A percentile compares a stretch with the other conserved stretches of the same genome.
phyloP scores from a whole-genome alignment of 2,113 vertebrate genomes.

The Aramus guarauna region DNA sequence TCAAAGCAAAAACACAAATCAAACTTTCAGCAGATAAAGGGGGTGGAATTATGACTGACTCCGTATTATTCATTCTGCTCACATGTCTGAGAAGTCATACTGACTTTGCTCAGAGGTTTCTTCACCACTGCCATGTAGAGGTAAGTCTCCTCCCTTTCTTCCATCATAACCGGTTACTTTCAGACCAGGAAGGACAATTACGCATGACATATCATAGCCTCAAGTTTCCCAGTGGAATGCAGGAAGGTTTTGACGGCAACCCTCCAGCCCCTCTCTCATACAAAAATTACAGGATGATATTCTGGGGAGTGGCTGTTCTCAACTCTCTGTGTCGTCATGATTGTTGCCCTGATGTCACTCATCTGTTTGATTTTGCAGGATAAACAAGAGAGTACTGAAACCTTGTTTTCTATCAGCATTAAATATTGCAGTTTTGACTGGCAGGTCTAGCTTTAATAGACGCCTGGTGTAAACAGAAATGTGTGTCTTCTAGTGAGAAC shows the following conservation, averaged over 20 bases:
- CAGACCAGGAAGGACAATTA: neutral
- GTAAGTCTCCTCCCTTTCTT: neutral
- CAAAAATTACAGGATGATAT: neutral
- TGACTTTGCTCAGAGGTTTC: neutral
- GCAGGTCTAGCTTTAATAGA: neutral
- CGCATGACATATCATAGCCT: neutral
- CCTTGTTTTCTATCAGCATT: neutral
- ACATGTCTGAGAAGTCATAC: neutral
- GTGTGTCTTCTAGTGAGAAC: neutral
- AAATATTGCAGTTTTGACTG: neutral
- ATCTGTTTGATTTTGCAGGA: neutral
- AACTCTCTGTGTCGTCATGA: accelerated
- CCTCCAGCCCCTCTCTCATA: neutral
- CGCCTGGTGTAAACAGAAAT: neutral
- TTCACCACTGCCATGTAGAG: accelerated
- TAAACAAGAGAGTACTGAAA: neutral
- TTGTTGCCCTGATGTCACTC: neutral
- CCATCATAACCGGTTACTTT: neutral
- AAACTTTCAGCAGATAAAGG: constrained; percentile 10
- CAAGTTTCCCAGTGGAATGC: neutral
- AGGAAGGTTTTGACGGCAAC: neutral
- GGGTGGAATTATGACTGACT: neutral
- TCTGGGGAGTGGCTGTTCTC: neutral
- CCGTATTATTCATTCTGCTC: neutral
- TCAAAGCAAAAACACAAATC: neutral